These are phyloP conservation scores for Cremastinae sp. DNA, from an alignment of 2,888 invertebrate species.

Conservation along the genomic window DNA sequence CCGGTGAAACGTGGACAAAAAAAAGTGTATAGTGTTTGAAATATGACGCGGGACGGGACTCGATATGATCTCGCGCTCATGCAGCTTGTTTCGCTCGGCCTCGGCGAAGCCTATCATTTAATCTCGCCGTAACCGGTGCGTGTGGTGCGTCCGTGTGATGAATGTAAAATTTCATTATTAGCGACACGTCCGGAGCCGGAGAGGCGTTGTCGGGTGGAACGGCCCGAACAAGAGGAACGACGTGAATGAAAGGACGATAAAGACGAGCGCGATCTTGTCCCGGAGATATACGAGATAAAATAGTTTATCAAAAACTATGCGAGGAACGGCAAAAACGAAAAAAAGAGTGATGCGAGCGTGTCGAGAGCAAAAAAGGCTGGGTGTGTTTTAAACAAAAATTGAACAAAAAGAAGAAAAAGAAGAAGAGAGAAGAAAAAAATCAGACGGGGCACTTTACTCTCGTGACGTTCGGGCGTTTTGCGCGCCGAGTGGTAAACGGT, in stretches of 20 bases:
- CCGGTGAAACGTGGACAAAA: not conserved
- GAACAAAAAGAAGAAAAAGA: conserved; percentile 36
- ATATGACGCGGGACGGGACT: conserved; percentile 1
- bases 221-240: conserved; percentile 54
- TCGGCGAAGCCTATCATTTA: conserved; percentile 49
- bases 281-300: conserved; percentile 43
- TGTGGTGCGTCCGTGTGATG: conserved; percentile 61
- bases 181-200: conserved; percentile 49
- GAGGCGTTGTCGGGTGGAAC: conserved; percentile 46
- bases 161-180: conserved; percentile 71
- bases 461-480: conserved; percentile 66
- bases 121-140: conserved; percentile 23
- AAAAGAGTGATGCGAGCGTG: too few relatives aligned
- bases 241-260: conserved; percentile 57
- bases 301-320: conserved; percentile 23
- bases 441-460: conserved; percentile 60
- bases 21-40: not conserved
- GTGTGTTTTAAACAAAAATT: conserved; percentile 14
- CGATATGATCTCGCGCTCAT: conserved; percentile 14
- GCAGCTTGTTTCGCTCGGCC: conserved; percentile 2
- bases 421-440: conserved; percentile 7
- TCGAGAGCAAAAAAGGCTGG: too few relatives aligned
- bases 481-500: conserved; percentile 74
- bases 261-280: conserved; percentile 48
- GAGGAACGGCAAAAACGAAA: not conserved